Base-by-base conservation (phyloP, 2,113 vertebrate genomes). In the Dissostichus mawsoni region DNA sequence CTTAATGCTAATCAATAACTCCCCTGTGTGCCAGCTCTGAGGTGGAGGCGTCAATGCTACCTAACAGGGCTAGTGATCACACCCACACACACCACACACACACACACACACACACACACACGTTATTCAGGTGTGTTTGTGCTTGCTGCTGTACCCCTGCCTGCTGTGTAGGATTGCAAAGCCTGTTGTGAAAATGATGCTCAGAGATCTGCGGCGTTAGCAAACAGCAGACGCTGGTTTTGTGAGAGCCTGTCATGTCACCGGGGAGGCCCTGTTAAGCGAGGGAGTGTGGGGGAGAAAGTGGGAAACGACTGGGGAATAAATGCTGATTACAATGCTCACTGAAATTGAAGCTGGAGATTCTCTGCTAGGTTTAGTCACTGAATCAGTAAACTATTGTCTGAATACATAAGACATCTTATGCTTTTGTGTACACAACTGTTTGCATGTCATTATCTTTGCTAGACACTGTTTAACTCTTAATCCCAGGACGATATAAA, bases 1-100 rank as follows among this genome's bases (percentile, higher is more conserved):
- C 89, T 90, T 92, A 93, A 89, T 91, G 87, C 89, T 89, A 91
- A 93, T 94, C 93, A 93, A 93, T 93, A 90, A 83, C 81, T 89
- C 88, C 90, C 88, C 87, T 70, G 90, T 84, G 90, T 80, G 88
- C 85, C 85, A 91, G 79, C 84, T 88, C 90, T 78, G 85, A 93
- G 88, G 90, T 92, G 89, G 83, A 89, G 88, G 91, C 63, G 70
- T 90, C 90, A 92, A 87, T 88, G 87, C 80, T 81, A 84, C 90
- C 92, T 92, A 88, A 93, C 88, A 91, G 92, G 83, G 84, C 84
- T 72, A 76, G 81, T 90, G 89, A 93, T 89, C 90, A 14, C 50
- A 52, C 51, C 18, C 51, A 8, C 51, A n/a, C 51, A 74, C 80
- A 70, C 68, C 75, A 55, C 52, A 73, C 51, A 61, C 53, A 71